Base-by-base conservation (phyloP, 1,140 invertebrate species). In the Leucophenga varia region DNA sequence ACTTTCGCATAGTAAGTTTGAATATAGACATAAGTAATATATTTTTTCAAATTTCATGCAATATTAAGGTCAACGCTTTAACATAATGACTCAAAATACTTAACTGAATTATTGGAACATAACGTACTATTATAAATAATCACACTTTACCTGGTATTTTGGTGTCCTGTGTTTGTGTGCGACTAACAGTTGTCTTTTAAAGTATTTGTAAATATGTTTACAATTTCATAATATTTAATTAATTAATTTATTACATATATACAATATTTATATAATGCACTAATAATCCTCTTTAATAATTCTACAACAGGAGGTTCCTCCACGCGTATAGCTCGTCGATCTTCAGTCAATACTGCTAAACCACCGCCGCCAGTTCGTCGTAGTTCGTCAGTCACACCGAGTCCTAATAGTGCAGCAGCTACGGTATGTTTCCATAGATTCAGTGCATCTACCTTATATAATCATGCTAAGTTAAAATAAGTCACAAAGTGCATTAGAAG, bases 361-460 rank as follows among this genome's bases (percentile, higher is more conserved):
- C 89, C 89, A 21, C 87, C 89, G 21, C 91, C 91, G 22, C 91
- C 92, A 2, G 88, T 93, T 1, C 79, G 92, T 50, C 79, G 91
- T 30, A 92, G 90, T 9, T 91, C 91, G 0, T 91, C 89, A 28
- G 90, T 93, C 43, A 86, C 87, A 18, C 73, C 73, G 37, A 69
- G 65, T 56, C 58, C 56, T 47, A 71, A 72, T 43, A 51, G 39
- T 43, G 50, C 52, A 37, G 35, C 59, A 17, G 55, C 64, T 16
- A 60, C 59, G 59, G 71, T 74, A 61, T 74, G 71, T 63, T 36
- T 1, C 19, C 5, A 34, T n/a, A n/a, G n/a, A n/a, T n/a, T n/a
- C n/a, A n/a, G n/a, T n/a, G n/a, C n/a, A n/a, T n/a, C n/a, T n/a
- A n/a, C n/a, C n/a, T n/a, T n/a, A n/a, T n/a, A n/a, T n/a, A n/a